Conservation (phyloP, 2,888 invertebrate species). For the Andrena marginata region DNA sequence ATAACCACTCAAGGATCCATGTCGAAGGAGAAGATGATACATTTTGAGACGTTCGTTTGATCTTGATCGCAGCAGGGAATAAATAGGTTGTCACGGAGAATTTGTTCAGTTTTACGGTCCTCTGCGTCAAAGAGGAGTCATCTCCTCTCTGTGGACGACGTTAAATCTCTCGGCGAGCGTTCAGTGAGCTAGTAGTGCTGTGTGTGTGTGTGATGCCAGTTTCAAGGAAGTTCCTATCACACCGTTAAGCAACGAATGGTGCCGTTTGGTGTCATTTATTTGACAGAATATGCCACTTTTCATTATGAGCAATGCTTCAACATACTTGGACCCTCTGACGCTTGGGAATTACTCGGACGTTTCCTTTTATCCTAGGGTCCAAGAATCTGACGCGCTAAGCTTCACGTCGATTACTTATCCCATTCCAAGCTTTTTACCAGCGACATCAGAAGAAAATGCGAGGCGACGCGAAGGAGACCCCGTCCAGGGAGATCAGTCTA, state of each 20-base stretch:
- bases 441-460: conserved; percentile 6
- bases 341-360: no score
- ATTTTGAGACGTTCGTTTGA: not conserved
- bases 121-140: conserved; percentile 17
- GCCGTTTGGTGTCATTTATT: no score
- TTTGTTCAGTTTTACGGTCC: conserved; percentile 5
- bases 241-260: no score
- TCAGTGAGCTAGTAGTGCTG: not conserved
- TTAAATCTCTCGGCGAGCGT: conserved; percentile 1
- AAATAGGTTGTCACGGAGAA: not conserved
- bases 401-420: conserved; percentile 22
- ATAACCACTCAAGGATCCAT: not conserved
- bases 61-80: not conserved
- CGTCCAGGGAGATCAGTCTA: conserved; percentile 41
- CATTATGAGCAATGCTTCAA: no score
- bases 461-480: conserved; percentile 2
- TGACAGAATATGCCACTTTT: no score
- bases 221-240: not conserved
- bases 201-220: not conserved
- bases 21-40: not conserved
- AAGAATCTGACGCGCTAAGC: conserved; percentile 10
- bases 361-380: not conserved
- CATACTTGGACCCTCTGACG: no score
- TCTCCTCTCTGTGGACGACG: not conserved
- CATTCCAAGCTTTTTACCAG: not conserved